Evolutionary conservation across 2,797 vertebrate species (phyloP).

Genomic region (Vipera ursinii): DNA sequence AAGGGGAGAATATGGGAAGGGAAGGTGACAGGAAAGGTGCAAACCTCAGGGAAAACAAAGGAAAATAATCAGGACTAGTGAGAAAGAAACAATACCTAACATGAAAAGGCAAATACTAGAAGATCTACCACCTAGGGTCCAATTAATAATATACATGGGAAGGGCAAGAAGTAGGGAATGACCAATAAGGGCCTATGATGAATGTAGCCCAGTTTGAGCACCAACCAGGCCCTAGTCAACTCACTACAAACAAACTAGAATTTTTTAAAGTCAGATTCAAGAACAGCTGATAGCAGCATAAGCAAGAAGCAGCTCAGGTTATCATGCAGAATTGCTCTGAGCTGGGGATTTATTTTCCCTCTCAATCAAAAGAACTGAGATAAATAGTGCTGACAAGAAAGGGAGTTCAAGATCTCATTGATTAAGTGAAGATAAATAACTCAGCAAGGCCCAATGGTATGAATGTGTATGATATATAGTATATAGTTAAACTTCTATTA

Average conservation of each 20-base stretch:
- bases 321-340: neutral
- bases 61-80: neutral
- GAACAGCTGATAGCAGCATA: neutral
- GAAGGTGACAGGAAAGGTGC: neutral
- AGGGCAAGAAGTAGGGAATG: neutral
- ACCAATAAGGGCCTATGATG: neutral
- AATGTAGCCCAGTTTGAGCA: neutral
- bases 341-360: neutral
- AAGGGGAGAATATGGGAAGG: neutral
- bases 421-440: neutral
- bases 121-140: neutral
- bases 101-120: neutral
- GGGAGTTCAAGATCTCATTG: neutral
- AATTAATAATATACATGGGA: neutral
- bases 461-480: neutral
- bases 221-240: neutral
- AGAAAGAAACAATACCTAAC: neutral
- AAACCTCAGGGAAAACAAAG: neutral
- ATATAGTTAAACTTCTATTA: neutral
- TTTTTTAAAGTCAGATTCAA: neutral
- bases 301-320: neutral
- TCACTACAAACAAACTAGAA: neutral
- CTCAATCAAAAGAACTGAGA: neutral
- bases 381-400: neutral
- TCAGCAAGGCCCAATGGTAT: neutral